A percentile compares a stretch with the other conserved stretches of the same genome.
Conservation (phyloP, 2,888 invertebrate species). For the Rhamnusium bicolor region DNA sequence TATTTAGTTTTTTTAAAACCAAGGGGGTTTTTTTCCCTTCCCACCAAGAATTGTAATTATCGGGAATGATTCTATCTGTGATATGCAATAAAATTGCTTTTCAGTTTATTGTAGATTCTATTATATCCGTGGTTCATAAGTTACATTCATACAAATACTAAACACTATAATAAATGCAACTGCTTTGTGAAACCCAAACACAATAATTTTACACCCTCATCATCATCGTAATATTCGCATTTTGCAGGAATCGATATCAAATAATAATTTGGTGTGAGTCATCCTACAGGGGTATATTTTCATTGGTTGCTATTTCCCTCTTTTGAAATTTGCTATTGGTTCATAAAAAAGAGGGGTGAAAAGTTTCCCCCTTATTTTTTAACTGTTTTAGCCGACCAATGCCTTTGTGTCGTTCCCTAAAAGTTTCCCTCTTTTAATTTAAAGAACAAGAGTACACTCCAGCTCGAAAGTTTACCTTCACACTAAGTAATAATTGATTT, state of each 20-base stretch:
- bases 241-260: conserved; percentile 55
- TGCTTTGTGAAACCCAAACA: neutral
- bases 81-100: no score
- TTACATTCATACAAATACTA: neutral
- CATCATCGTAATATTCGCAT: conserved; percentile 29
- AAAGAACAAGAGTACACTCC: conserved; percentile 33
- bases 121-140: no score
- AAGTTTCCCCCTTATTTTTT: conserved; percentile 65
- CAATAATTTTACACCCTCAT: conserved; percentile 17
- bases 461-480: neutral
- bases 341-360: conserved; percentile 63
- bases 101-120: no score
- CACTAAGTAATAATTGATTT: neutral
- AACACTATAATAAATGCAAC: neutral
- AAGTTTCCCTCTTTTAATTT: conserved; percentile 38
- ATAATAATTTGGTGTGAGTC: conserved; percentile 62
- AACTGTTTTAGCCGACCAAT: conserved; percentile 65
- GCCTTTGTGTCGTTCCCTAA: conserved; percentile 36
- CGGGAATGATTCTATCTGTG: no score
- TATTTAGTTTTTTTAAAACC: no score
- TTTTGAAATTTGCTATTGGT: conserved; percentile 63
- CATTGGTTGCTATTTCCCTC: conserved; percentile 62
- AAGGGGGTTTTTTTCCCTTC: no score
- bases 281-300: conserved; percentile 50
- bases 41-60: no score